Conservation (phyloP, 2,113 vertebrate genomes). For the Halichoerus grypus region DNA sequence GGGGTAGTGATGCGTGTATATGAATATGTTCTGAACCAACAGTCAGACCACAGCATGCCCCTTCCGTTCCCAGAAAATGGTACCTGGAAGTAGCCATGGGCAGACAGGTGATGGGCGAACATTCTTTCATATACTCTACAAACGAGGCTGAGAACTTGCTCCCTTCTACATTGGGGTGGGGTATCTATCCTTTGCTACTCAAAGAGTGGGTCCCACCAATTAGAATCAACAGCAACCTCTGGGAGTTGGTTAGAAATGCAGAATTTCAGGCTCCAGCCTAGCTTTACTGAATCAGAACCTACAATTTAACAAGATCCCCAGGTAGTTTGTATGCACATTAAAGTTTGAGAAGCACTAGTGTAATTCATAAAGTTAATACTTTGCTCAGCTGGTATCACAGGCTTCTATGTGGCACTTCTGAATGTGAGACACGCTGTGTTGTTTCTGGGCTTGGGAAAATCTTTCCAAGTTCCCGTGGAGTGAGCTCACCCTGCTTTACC, state of each 20-base stretch:
- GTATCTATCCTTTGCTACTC: not conserved
- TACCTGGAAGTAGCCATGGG: not conserved
- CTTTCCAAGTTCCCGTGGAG: not conserved
- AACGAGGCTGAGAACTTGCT: not conserved
- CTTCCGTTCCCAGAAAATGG: not conserved
- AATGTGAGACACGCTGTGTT: not conserved
- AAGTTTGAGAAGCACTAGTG: not conserved
- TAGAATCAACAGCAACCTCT: not conserved
- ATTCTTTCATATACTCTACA: not conserved
- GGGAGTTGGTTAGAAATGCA: not conserved
- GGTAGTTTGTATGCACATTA: not conserved
- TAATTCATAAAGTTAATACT: not conserved
- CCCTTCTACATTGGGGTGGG: not conserved
- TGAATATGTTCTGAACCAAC: not conserved
- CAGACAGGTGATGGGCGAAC: not conserved
- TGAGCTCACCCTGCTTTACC: not conserved
- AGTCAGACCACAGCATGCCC: not conserved
- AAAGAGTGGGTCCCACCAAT: not conserved
- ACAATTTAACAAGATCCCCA: not conserved
- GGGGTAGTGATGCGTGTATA: not conserved
- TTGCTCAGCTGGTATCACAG: not conserved
- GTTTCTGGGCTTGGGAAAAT: not conserved
- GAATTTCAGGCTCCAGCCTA: not conserved
- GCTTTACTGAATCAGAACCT: conserved; percentile 16
- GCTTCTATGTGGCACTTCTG: not conserved